phyloP scores from a whole-genome alignment of 2,888 invertebrate genomes.

The Netelia fuscicornis region DNA sequence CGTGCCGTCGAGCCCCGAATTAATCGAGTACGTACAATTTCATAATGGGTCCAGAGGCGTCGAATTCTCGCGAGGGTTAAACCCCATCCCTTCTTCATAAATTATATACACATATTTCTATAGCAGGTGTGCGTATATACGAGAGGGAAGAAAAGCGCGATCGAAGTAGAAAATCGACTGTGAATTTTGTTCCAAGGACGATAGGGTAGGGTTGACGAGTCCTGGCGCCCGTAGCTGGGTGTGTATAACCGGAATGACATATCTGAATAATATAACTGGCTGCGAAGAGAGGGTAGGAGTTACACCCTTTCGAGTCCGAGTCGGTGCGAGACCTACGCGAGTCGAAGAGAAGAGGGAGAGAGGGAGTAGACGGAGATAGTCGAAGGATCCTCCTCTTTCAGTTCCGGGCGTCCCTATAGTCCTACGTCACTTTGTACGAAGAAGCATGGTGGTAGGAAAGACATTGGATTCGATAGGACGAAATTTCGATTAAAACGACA shows the following conservation, averaged over 20 bases:
- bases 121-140: constrained; percentile 15
- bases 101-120: constrained; percentile 66
- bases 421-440: background rate
- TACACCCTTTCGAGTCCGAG: constrained; percentile 73
- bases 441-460: too few relatives aligned
- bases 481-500: too few relatives aligned
- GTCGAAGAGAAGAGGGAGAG: constrained; percentile 44
- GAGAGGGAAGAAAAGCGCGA: constrained; percentile 49
- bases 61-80: constrained; percentile 69
- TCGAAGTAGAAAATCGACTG: constrained; percentile 41
- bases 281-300: constrained; percentile 65
- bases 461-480: too few relatives aligned
- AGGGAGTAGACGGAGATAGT: constrained; percentile 19
- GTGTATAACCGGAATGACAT: constrained; percentile 83
- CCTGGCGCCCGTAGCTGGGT: constrained; percentile 70
- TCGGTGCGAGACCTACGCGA: constrained; percentile 42
- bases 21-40: constrained; percentile 84
- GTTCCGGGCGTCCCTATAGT: background rate
- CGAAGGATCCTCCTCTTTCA: constrained; percentile 51
- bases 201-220: constrained; percentile 48
- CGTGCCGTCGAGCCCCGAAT: constrained; percentile 78
- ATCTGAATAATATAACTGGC: constrained; percentile 84
- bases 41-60: constrained; percentile 78
- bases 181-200: constrained; percentile 41
- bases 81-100: constrained; percentile 64